Evolutionary conservation across 2,113 vertebrate genomes (phyloP).

Genomic region (Oncorhynchus gorbuscha): DNA sequence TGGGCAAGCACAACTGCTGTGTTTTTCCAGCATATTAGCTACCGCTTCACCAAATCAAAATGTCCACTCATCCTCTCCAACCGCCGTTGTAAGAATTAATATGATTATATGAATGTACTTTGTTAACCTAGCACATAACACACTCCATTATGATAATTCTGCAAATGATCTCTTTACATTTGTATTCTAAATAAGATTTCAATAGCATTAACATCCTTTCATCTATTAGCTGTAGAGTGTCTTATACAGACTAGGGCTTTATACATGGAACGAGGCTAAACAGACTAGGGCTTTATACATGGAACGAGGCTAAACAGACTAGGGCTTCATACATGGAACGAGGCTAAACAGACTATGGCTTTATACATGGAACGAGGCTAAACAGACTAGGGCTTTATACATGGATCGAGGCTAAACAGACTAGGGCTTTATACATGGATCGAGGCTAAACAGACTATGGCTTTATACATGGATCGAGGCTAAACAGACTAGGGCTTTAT

Average conservation of each 20-base stretch:
- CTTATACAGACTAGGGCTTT: too few species aligned
- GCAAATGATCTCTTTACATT: constrained; percentile 5
- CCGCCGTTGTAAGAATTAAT: constrained; percentile 18
- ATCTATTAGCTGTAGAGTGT: too few species aligned
- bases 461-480: too few species aligned
- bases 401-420: too few species aligned
- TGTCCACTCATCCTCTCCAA: constrained; percentile 27
- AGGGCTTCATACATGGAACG: too few species aligned
- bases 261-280: too few species aligned
- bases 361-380: neutral
- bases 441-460: too few species aligned
- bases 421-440: too few species aligned
- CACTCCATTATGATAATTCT: neutral
- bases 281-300: too few species aligned
- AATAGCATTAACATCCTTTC: constrained; percentile 22
- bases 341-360: constrained; percentile 7
- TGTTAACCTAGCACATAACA: constrained; percentile 23
- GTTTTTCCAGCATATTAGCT: neutral
- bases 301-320: too few species aligned
- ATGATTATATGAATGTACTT: constrained; percentile 8
- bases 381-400: too few species aligned
- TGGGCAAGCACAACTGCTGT: neutral
- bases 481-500: too few species aligned
- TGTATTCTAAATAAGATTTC: constrained; percentile 30
- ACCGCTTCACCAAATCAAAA: neutral